Evolutionary conservation across 2,797 vertebrate genomes (phyloP).

Genomic region (Cetoscarus ocellatus): DNA sequence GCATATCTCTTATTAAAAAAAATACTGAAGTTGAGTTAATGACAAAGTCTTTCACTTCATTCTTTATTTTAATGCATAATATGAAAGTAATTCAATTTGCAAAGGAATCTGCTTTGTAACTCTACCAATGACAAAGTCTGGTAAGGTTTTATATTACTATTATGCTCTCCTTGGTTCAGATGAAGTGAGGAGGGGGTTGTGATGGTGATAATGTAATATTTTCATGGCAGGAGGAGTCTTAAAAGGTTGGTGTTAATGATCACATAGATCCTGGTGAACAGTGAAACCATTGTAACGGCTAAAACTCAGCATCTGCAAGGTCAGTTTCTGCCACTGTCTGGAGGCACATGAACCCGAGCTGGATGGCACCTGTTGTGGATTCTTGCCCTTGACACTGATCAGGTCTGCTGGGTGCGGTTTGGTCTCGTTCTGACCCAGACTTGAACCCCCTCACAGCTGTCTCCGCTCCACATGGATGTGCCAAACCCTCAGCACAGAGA

Average conservation of each 20-base stretch:
- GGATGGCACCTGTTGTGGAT: constrained; percentile 74
- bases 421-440: constrained; percentile 76
- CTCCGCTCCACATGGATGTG: constrained; percentile 59
- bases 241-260: constrained; percentile 59
- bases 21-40: too few species aligned
- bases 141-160: too few species aligned
- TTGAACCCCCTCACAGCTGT: constrained; percentile 79
- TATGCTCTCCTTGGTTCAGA: neutral
- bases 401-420: constrained; percentile 58
- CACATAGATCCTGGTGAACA: constrained; percentile 37
- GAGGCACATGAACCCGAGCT: constrained; percentile 31
- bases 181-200: neutral
- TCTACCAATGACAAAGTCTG: too few species aligned
- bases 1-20: too few species aligned
- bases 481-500: constrained; percentile 50
- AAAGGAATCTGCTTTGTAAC: too few species aligned
- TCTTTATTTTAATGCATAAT: too few species aligned
- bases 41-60: too few species aligned
- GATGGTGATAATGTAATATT: constrained; percentile 40
- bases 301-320: constrained; percentile 14
- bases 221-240: constrained; percentile 18
- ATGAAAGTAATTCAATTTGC: too few species aligned
- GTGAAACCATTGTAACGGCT: constrained; percentile 42
- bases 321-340: constrained; percentile 57
- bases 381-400: constrained; percentile 69